Percentiles rank a stretch among this genome's conserved stretches.
These are phyloP conservation scores for Aphidoletes aphidimyza DNA, from an alignment of 2,888 invertebrate species.

Conservation along the genomic window DNA sequence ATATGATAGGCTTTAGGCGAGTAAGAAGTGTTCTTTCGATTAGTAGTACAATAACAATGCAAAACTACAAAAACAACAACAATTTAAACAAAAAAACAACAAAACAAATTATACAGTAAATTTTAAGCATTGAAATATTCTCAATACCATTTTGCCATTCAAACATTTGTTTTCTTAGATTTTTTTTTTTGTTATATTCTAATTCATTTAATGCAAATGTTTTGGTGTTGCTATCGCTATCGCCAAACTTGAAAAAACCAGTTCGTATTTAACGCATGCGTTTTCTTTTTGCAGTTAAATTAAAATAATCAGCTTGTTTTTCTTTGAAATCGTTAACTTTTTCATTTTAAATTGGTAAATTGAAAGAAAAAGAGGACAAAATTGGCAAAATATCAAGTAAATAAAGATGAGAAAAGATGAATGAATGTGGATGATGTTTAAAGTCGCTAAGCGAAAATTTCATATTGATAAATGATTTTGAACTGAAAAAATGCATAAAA, in stretches of 20 bases:
- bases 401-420: too few relatives aligned
- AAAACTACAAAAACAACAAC: background rate
- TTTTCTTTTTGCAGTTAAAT: constrained; percentile 2
- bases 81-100: background rate
- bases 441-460: constrained; percentile 21
- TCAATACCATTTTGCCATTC: background rate
- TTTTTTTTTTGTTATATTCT: background rate
- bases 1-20: constrained; percentile 40
- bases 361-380: too few relatives aligned
- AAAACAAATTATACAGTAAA: constrained; percentile 7
- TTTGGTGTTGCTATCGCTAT: background rate
- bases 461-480: too few relatives aligned
- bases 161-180: too few relatives aligned
- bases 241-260: background rate
- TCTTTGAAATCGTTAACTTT: background rate
- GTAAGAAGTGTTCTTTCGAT: constrained; percentile 17
- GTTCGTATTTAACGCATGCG: background rate
- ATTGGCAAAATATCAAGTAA: constrained; percentile 22
- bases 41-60: constrained; percentile 35
- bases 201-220: background rate
- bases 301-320: background rate
- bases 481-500: background rate
- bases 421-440: background rate
- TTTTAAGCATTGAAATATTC: constrained; percentile 44
- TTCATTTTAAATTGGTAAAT: background rate